Evolutionary conservation across 2,797 vertebrate genomes (phyloP).

Genomic region (Sebastes iracundus): DNA sequence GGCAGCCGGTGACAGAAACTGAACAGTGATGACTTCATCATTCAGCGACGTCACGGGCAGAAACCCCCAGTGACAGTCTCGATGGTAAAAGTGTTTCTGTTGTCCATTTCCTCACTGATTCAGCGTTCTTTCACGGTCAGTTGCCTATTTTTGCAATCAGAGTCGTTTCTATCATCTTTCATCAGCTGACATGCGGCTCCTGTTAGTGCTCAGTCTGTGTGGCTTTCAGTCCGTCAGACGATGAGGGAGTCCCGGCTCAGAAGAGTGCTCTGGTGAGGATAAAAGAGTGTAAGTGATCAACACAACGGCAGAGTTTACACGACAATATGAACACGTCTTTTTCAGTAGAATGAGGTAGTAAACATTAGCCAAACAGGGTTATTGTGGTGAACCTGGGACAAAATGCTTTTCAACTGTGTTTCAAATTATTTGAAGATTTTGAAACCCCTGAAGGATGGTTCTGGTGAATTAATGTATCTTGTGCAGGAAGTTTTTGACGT

Average conservation of each 20-base stretch:
- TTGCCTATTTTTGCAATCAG: neutral
- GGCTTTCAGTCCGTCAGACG: slow-evolving; percentile 67
- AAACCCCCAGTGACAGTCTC: slow-evolving; percentile 18
- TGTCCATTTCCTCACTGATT: slow-evolving; percentile 33
- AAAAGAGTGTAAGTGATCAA: neutral
- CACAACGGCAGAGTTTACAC: slow-evolving; percentile 1
- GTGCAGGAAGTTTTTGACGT: neutral
- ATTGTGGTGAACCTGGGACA: slow-evolving; percentile 64
- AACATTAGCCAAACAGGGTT: slow-evolving; percentile 55
- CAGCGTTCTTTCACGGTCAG: slow-evolving; percentile 13
- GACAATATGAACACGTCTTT: neutral
- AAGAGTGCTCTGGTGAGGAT: slow-evolving; percentile 73
- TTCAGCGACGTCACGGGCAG: slow-evolving; percentile 40
- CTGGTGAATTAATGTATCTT: neutral
- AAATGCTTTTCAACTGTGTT: slow-evolving; percentile 41
- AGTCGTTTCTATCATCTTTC: neutral
- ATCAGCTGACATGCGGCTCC: neutral
- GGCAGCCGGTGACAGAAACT: slow-evolving; percentile 35
- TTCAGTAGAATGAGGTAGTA: slow-evolving; percentile 3
- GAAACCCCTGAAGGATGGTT: neutral
- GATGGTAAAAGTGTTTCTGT: neutral
- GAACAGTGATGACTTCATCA: slow-evolving; percentile 62
- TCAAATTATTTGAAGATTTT: slow-evolving; percentile 1
- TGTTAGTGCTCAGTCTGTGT: neutral
- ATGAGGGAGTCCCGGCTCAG: slow-evolving; percentile 84